phyloP scores from a whole-genome alignment of 2,797 vertebrate genomes.

The Lindbergichthys nudifrons region DNA sequence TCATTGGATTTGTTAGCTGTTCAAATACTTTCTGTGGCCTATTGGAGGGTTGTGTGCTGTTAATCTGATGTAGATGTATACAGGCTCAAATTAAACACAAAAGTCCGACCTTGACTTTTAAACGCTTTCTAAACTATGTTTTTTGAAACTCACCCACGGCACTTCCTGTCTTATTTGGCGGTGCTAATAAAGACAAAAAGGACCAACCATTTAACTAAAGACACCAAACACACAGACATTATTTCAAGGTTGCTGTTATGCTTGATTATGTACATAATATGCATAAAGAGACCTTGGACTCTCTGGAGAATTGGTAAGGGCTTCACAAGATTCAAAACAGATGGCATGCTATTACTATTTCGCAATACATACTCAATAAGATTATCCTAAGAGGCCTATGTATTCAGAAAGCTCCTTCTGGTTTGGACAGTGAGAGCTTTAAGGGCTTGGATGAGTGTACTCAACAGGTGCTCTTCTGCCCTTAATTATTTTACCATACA shows the following conservation, averaged over 20 bases:
- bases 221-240: background rate
- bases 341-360: constrained; percentile 43
- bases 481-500: constrained; percentile 11
- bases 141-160: too few species aligned
- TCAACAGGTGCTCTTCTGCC: constrained; percentile 40
- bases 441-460: constrained; percentile 18
- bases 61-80: background rate
- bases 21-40: background rate
- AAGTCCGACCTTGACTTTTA: background rate
- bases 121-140: background rate
- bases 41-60: background rate
- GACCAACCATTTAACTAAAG: background rate
- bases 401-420: constrained; percentile 36
- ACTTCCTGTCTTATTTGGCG: too few species aligned
- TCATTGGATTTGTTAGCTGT: background rate
- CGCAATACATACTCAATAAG: constrained; percentile 32
- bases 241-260: constrained; percentile 5
- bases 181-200: too few species aligned
- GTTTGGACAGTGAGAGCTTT: constrained; percentile 23
- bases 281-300: constrained; percentile 10
- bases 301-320: background rate
- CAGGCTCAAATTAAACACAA: background rate
- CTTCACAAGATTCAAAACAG: constrained; percentile 33
- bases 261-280: background rate
- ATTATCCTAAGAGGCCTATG: constrained; percentile 14